These are phyloP conservation scores for Saturnia japonica DNA, from an alignment of 2,888 invertebrate genomes.

Conservation along the genomic window DNA sequence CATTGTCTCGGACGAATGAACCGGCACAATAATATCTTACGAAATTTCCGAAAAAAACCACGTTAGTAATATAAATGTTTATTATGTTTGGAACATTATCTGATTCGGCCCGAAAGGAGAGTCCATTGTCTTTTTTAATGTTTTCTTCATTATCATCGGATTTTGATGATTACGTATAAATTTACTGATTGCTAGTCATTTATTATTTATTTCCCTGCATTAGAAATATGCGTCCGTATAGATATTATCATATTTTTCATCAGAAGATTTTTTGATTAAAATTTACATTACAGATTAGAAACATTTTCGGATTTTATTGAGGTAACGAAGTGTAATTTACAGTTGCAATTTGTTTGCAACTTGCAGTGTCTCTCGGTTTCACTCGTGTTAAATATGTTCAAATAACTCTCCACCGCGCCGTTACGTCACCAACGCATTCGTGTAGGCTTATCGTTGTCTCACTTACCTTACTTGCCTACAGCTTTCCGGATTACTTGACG, in stretches of 20 bases:
- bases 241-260: neutral
- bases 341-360: neutral
- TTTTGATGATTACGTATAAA: conserved; percentile 8
- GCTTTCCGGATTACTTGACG: too few species aligned
- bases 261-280: neutral
- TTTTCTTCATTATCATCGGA: conserved; percentile 16
- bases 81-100: conserved; percentile 38
- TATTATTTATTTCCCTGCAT: neutral
- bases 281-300: neutral
- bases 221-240: neutral
- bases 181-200: conserved; percentile 4
- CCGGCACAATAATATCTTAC: conserved; percentile 75
- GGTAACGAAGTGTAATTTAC: too few species aligned
- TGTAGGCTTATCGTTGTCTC: too few species aligned
- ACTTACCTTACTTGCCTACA: too few species aligned
- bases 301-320: too few species aligned
- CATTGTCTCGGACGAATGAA: conserved; percentile 78
- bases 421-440: too few species aligned
- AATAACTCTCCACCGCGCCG: too few species aligned
- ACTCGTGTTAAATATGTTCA: too few species aligned
- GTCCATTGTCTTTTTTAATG: conserved; percentile 59
- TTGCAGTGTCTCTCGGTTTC: too few species aligned
- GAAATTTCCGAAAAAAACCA: conserved; percentile 77
- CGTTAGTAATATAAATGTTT: conserved; percentile 70
- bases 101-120: conserved; percentile 49